These are phyloP conservation scores for Drosophila rufa DNA, from an alignment of 1,140 invertebrate species.

Conservation along the genomic window DNA sequence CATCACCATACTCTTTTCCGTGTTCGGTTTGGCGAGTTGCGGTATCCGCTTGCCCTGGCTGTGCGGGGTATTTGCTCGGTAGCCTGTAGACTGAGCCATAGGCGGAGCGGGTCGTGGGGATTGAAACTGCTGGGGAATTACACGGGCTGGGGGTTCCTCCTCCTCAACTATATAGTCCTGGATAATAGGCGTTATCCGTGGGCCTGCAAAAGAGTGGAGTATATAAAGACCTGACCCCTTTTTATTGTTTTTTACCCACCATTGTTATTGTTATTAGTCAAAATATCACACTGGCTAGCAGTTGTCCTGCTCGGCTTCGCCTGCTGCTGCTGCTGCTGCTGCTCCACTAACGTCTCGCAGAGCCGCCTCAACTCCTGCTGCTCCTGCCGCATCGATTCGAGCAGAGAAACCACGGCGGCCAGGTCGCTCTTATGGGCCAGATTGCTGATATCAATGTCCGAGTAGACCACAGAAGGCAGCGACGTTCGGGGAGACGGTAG, in stretches of 20 bases:
- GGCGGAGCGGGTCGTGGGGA: conserved; percentile 61
- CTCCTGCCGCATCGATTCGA: conserved; percentile 61
- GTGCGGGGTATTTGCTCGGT: conserved; percentile 60
- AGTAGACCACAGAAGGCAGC: conserved; percentile 17
- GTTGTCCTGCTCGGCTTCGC: conserved; percentile 37
- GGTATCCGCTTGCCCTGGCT: conserved; percentile 21
- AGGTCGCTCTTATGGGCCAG: conserved; percentile 56
- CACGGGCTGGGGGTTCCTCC: conserved; percentile 40
- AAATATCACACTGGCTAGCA: conserved; percentile 55
- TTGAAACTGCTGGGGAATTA: conserved; percentile 52
- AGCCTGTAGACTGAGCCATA: conserved; percentile 73
- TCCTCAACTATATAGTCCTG: conserved; percentile 73
- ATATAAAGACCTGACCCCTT: neutral
- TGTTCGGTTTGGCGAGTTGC: conserved; percentile 52
- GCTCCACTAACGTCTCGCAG: conserved; percentile 45
- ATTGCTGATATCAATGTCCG: conserved; percentile 42
- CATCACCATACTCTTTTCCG: conserved; percentile 79
- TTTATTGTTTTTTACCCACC: conserved; percentile 34
- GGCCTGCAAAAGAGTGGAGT: conserved; percentile 17
- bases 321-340: conserved; percentile 53
- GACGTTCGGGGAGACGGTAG: conserved; percentile 3
- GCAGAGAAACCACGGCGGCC: conserved; percentile 26
- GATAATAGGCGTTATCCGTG: conserved; percentile 50
- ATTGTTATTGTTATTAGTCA: conserved; percentile 26
- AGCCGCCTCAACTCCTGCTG: conserved; percentile 54